Conservation (phyloP, 2,113 vertebrate species). For the Caranx melampygus region DNA sequence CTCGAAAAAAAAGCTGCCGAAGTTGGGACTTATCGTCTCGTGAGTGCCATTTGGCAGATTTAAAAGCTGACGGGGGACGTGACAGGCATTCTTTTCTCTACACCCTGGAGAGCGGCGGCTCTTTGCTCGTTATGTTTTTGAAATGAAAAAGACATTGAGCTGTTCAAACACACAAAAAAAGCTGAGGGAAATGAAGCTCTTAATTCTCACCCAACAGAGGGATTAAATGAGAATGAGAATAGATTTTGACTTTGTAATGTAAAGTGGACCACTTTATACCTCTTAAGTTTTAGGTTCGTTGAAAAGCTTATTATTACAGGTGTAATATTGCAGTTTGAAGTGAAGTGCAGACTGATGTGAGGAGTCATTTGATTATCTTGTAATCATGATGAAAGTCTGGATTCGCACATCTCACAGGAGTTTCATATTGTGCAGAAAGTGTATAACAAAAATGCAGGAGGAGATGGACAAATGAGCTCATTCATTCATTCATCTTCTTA, state of each 20-base stretch:
- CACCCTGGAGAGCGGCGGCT: constrained; percentile 15
- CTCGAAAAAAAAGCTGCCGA: constrained; percentile 25
- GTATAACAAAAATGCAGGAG: too few species aligned
- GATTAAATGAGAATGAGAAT: not conserved
- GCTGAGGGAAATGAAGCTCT: not conserved
- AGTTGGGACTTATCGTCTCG: constrained; percentile 48
- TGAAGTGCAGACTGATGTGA: not conserved
- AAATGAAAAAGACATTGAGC: constrained; percentile 44
- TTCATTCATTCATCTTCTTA: too few species aligned
- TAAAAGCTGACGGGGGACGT: constrained; percentile 33
- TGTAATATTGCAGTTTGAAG: not conserved
- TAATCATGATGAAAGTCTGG: too few species aligned
- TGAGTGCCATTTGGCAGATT: constrained; percentile 60
- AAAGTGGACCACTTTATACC: too few species aligned
- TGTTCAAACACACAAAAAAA: not conserved
- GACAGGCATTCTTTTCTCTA: constrained; percentile 57
- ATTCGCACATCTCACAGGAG: too few species aligned
- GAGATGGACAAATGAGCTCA: too few species aligned
- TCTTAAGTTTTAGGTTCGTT: too few species aligned
- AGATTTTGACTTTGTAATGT: not conserved
- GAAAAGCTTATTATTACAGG: not conserved
- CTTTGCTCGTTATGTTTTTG: constrained; percentile 9
- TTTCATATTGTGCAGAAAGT: too few species aligned
- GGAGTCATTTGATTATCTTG: not conserved
- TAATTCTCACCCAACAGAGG: not conserved